Base-by-base conservation (phyloP, 1,140 invertebrate species). In the Drosophila pachea region DNA sequence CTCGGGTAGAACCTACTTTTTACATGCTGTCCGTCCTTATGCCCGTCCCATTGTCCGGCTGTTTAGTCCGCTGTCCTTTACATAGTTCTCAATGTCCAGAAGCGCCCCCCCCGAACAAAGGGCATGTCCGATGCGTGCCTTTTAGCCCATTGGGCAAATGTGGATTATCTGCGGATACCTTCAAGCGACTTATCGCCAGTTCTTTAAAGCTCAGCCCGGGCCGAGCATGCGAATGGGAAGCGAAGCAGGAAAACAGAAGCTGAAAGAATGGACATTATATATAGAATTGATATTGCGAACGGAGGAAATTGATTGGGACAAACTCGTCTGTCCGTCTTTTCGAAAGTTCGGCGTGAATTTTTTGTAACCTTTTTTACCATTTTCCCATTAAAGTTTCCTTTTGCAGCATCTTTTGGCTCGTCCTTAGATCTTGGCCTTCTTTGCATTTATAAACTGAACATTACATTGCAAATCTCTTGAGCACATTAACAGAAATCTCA, bases 61-160 rank as follows among this genome's bases (percentile, higher is more conserved):
- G 22, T 22, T 22, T 22, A 22, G 22, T 22, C 22, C 22, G 22
- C 22, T 33, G 54, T 36, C 59, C 33, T 33, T 32, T 36, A 22
- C 68, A 73, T 53, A 79, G 65, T 68, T 78, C 67, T 67, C 72
- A 52, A 52, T 52, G 61, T 42, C 48, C 22, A n/a, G n/a, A n/a
- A n/a, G n/a, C 76, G 64, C 68, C 42, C 52, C 52, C 29, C 7
- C 7, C 36, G 50, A 12, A 11, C 9, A 32, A 31, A 38, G 32
- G 31, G 40, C 22, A 12, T 14, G 48, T 12, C 43, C 33, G 38
- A 45, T 32, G 58, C 49, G 36, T 33, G 59, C 40, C 40, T 54
- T 35, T 40, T 7, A 70, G 33, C 40, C 58, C 35, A 40, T 54
- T 52, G 40, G 50, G 22, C 32, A 22, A 22, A 22, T 22, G 22